Percentiles rank a stretch among this genome's conserved stretches.
Conservation (phyloP, 2,888 invertebrate species). For the Agrotis exclamationis region DNA sequence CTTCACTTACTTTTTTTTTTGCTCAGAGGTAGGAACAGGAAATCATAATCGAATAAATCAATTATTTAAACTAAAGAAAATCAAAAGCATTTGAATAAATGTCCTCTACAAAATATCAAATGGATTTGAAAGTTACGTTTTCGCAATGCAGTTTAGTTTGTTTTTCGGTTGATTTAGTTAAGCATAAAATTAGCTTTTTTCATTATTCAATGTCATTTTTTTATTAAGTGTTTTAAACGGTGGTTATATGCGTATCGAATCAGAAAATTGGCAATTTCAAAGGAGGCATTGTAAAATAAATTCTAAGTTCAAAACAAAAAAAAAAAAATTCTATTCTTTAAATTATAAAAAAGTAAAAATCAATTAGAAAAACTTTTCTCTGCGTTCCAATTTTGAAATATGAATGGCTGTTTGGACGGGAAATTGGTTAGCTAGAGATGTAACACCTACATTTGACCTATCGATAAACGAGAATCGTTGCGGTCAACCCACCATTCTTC, state of each 20-base stretch:
- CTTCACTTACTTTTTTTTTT: background rate
- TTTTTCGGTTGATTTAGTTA: conserved; percentile 27
- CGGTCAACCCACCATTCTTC: background rate
- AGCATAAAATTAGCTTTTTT: conserved; percentile 50
- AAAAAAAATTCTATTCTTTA: background rate
- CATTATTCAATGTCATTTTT: conserved; percentile 42
- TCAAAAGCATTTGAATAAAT: conserved; percentile 16
- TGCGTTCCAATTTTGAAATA: conserved; percentile 21
- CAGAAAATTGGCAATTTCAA: conserved; percentile 33
- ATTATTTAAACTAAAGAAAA: conserved; percentile 1
- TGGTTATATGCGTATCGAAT: conserved; percentile 40
- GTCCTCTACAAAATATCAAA: conserved; percentile 1
- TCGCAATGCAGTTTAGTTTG: conserved; percentile 28
- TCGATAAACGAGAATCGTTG: background rate
- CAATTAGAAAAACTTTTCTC: background rate
- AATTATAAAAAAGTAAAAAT: background rate
- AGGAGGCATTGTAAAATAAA: conserved; percentile 17
- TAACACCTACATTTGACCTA: background rate
- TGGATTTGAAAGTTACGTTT: conserved; percentile 38
- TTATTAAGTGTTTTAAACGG: conserved; percentile 19
- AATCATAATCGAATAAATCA: background rate
- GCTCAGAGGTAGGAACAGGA: conserved; percentile 23
- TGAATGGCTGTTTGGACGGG: too few species aligned
- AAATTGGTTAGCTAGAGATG: background rate
- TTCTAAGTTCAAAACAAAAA: background rate